phyloP scores from a whole-genome alignment of 2,888 invertebrate species.

The Heliconius ethilla region DNA sequence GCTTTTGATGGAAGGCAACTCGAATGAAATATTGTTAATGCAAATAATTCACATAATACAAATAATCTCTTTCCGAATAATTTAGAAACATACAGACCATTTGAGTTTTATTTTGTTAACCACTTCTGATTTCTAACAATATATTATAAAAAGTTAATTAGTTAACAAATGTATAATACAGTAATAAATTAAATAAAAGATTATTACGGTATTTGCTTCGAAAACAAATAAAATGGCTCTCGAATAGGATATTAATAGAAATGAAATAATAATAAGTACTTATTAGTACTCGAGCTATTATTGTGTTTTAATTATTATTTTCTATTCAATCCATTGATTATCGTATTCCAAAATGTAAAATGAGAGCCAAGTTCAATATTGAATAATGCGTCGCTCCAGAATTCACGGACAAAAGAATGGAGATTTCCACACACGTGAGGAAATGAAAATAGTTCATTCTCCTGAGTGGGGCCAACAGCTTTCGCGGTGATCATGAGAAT shows the following conservation, averaged over 20 bases:
- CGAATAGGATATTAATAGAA: constrained; percentile 13
- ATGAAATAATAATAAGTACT: constrained; percentile 17
- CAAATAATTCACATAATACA: too few species aligned
- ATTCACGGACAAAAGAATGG: too few species aligned
- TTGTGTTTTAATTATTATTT: neutral
- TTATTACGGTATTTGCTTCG: neutral
- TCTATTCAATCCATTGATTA: neutral
- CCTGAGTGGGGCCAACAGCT: too few species aligned
- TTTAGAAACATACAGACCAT: too few species aligned
- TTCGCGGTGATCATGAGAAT: too few species aligned
- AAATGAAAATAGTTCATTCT: too few species aligned
- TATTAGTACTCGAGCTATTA: constrained; percentile 8
- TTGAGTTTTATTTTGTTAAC: too few species aligned
- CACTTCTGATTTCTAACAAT: too few species aligned
- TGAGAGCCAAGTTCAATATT: neutral
- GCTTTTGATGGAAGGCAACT: too few species aligned
- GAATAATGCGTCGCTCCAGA: neutral
- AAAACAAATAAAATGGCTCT: constrained; percentile 16
- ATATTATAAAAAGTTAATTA: neutral
- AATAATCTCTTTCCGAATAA: too few species aligned
- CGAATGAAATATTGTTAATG: too few species aligned
- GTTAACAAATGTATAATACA: neutral
- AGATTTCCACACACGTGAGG: too few species aligned
- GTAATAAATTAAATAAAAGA: neutral
- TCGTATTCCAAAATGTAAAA: neutral